Evolutionary conservation across 2,113 vertebrate genomes (phyloP).

Genomic region (Mustela nigripes): DNA sequence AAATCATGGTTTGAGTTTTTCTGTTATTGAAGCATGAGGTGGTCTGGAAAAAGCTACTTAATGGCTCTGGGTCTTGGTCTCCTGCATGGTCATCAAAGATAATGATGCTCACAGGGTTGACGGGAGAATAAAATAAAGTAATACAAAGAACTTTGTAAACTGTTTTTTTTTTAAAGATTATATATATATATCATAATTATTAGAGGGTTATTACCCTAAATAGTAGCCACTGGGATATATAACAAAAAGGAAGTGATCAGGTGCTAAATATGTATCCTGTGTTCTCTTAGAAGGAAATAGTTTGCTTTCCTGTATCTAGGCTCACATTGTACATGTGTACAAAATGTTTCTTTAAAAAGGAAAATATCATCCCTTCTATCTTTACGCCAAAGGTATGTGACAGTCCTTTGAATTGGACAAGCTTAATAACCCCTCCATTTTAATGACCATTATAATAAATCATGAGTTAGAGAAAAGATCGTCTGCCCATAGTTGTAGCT

Average conservation of each 20-base stretch:
- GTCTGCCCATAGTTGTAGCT: background rate
- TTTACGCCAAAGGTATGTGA: background rate
- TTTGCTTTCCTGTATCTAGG: slow-evolving; percentile 62
- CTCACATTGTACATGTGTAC: slow-evolving; percentile 2
- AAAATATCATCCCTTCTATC: background rate
- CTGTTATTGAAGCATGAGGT: too few relatives aligned
- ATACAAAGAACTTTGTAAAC: background rate
- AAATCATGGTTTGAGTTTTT: background rate
- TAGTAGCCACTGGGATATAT: background rate
- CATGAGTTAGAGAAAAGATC: background rate
- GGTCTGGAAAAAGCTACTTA: background rate
- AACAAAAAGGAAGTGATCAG: background rate
- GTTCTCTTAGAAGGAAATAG: slow-evolving; percentile 56
- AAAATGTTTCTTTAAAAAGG: slow-evolving; percentile 53
- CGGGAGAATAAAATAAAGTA: background rate
- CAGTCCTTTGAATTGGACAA: slow-evolving; percentile 3
- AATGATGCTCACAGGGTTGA: background rate
- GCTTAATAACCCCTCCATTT: background rate
- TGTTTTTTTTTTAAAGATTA: background rate
- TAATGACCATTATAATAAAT: background rate
- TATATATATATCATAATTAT: background rate
- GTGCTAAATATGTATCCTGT: slow-evolving; percentile 27
- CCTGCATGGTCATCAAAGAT: background rate
- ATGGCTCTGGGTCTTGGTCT: background rate
- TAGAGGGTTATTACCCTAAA: background rate